Percentiles rank a stretch among this genome's conserved stretches.
phyloP scores from a whole-genome alignment of 2,888 invertebrate genomes.

The Diabrotica balteata region DNA sequence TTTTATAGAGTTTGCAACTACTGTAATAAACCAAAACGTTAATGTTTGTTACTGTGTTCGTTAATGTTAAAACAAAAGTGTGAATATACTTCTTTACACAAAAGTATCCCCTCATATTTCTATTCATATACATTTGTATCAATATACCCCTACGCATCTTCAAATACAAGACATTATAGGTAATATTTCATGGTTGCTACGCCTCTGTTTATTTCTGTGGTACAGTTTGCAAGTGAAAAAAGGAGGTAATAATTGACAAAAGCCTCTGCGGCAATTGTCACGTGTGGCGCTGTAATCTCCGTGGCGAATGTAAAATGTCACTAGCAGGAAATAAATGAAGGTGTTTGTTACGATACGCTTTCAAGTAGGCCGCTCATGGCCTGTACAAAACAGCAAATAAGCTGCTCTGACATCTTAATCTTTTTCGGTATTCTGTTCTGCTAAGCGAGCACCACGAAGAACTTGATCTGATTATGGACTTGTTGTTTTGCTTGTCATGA shows the following conservation, averaged over 20 bases:
- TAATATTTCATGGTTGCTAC: not conserved
- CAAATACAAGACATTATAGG: not conserved
- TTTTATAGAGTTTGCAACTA: too few relatives aligned
- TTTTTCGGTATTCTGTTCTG: conserved; percentile 28
- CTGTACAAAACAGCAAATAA: conserved; percentile 41
- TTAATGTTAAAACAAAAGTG: too few relatives aligned
- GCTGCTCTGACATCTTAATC: conserved; percentile 50
- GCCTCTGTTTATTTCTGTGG: conserved; percentile 11
- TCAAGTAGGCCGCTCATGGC: conserved; percentile 40
- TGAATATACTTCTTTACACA: too few relatives aligned
- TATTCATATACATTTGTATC: too few relatives aligned
- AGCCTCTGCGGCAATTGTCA: conserved; percentile 52
- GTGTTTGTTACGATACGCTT: conserved; percentile 52
- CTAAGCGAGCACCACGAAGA: conserved; percentile 24
- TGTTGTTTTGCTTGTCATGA: conserved; percentile 37
- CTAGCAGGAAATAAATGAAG: conserved; percentile 61
- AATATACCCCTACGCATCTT: not conserved
- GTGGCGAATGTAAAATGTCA: conserved; percentile 61
- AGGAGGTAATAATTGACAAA: conserved; percentile 55
- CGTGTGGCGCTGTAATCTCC: conserved; percentile 57
- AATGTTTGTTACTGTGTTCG: too few relatives aligned
- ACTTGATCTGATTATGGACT: conserved; percentile 40
- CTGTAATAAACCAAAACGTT: too few relatives aligned
- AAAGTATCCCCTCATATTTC: too few relatives aligned
- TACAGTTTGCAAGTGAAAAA: conserved; percentile 30